Conservation (phyloP, 30 jellyfish, hydroid and myxozoan species). For the Nemopilema nomurai region DNA sequence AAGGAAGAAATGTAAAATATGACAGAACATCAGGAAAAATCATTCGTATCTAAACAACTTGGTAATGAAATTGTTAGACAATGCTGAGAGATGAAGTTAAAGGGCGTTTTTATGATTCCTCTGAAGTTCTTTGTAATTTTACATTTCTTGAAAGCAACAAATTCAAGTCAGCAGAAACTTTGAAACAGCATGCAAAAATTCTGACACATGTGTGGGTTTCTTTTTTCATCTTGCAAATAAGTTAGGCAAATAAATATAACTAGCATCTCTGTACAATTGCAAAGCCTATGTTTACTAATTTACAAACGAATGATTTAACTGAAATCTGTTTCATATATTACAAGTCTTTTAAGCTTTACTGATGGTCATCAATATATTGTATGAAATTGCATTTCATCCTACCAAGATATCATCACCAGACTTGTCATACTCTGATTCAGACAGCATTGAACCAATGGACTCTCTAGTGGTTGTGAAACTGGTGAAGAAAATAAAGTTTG, state of each 20-base stretch:
- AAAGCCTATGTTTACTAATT: not conserved
- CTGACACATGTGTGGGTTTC: not conserved
- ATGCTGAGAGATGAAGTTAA: too few relatives aligned
- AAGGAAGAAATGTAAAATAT: slow-evolving; percentile 19
- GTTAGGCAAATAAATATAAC: not conserved
- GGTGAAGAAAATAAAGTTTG: slow-evolving; percentile 1
- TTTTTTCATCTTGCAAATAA: not conserved
- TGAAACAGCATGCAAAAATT: not conserved
- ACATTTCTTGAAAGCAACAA: slow-evolving; percentile 21
- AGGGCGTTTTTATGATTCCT: too few relatives aligned
- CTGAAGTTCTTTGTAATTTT: slow-evolving; percentile 15
- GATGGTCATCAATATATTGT: not conserved
- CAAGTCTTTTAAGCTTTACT: not conserved
- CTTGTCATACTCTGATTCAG: slow-evolving; percentile 89
- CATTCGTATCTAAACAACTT: slow-evolving; percentile 22
- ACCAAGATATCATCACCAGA: slow-evolving; percentile 94
- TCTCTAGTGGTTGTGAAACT: slow-evolving; percentile 87
- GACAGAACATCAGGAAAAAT: slow-evolving; percentile 47
- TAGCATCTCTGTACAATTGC: slow-evolving; percentile 11
- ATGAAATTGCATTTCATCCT: slow-evolving; percentile 53
- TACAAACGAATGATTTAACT: slow-evolving; percentile 52
- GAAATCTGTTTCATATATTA: slow-evolving; percentile 2
- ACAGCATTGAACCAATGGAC: slow-evolving; percentile 75
- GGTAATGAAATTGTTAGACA: too few relatives aligned
- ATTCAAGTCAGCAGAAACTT: not conserved